Evolutionary conservation across 1,140 invertebrate species (phyloP).

Genomic region (Brachionus rotundiformis): DNA sequence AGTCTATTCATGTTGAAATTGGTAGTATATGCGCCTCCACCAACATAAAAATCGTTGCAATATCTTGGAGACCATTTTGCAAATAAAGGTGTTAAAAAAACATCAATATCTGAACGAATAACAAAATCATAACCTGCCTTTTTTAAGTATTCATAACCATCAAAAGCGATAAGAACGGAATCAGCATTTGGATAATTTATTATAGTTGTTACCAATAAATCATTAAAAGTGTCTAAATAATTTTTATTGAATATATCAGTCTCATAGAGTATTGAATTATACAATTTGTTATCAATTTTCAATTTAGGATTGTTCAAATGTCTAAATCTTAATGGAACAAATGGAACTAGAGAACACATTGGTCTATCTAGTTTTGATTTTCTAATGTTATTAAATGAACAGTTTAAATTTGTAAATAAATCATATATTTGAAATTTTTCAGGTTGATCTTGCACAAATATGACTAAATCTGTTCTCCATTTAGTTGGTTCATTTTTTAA

Average conservation of each 20-base stretch:
- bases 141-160: conserved; percentile 43
- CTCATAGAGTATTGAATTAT: not conserved
- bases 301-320: not conserved
- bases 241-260: not conserved
- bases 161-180: conserved; percentile 36
- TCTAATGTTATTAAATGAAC: conserved; percentile 22
- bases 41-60: conserved; percentile 45
- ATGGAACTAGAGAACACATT: conserved; percentile 25
- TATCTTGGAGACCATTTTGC: conserved; percentile 28
- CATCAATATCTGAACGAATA: conserved; percentile 42
- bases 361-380: conserved; percentile 18
- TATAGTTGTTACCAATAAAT: not conserved
- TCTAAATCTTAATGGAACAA: not conserved
- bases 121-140: conserved; percentile 15
- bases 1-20: conserved; percentile 16
- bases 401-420: conserved; percentile 9
- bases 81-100: conserved; percentile 39
- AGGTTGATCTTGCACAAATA: not conserved
- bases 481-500: not conserved
- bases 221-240: not conserved
- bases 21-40: conserved; percentile 7
- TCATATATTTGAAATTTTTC: not conserved
- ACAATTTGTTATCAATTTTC: not conserved
- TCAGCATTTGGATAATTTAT: conserved; percentile 3
- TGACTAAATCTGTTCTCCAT: conserved; percentile 44